phyloP scores from a whole-genome alignment of 2,888 invertebrate genomes.

The Resseliella maxima region DNA sequence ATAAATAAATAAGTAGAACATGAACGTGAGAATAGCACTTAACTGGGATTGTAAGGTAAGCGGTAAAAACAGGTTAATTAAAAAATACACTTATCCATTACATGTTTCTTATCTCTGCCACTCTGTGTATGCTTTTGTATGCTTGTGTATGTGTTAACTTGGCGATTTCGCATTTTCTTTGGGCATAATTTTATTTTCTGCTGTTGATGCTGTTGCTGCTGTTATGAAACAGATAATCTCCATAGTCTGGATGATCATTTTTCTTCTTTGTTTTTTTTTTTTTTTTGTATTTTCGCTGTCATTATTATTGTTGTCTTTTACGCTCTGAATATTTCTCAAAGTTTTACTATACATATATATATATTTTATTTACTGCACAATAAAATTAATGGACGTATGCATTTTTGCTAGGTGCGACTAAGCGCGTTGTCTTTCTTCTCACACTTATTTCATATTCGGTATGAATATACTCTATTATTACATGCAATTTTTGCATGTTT shows the following conservation, averaged over 20 bases:
- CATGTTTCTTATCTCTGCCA: background rate
- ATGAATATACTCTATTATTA: background rate
- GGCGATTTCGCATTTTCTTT: background rate
- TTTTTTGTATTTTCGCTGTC: too few species aligned
- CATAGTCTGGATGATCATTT: background rate
- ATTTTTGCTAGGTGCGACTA: background rate
- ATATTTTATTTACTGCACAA: constrained; percentile 1
- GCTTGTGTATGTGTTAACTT: background rate
- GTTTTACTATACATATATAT: background rate
- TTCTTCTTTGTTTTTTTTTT: too few species aligned
- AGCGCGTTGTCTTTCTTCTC: background rate
- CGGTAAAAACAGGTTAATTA: background rate
- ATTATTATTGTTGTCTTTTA: too few species aligned
- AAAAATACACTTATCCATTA: background rate
- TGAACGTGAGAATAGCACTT: background rate
- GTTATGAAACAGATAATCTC: background rate
- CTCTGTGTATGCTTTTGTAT: too few species aligned
- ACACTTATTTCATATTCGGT: background rate
- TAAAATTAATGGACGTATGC: constrained; percentile 3
- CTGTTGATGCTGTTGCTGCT: background rate
- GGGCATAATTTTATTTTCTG: background rate
- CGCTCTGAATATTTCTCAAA: too few species aligned
- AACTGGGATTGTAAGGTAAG: background rate
- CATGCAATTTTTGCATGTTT: background rate
- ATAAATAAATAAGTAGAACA: background rate